Base-by-base conservation (phyloP, 2,113 vertebrate species). In the Mobula birostris region DNA sequence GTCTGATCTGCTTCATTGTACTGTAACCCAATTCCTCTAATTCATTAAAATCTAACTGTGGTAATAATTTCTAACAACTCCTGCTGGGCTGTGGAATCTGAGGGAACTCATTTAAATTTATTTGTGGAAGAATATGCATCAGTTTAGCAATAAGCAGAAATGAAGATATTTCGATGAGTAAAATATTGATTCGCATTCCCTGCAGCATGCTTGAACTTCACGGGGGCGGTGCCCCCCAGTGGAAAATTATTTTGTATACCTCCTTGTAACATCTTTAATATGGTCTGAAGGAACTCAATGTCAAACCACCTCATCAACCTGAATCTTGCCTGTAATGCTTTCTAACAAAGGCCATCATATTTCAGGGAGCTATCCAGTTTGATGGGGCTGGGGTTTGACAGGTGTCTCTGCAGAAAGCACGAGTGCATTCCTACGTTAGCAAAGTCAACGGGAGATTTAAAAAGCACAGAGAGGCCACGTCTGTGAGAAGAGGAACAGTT, bases 61-160 rank as follows among this genome's bases (percentile, higher is more conserved):
- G 91, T 93, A 93, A 93, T 68, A 93, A 72, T 68, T 74, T 66
- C 66, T 93, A 70, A 93, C 91, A 93, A 93, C 70, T 93, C 91
- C 70, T 93, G 91, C 91, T 93, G 91, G 91, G 91, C 32, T 27
- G 70, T 15, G 12, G 36, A 93, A 93, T 72, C 91, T 9, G 68
- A 76, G 48, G 40, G 70, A 76, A 93, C 36, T 48, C 91, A 93
- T 72, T 92, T 92, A 92, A 92, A 92, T 92, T 66, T 92, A 92
- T 72, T 66, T 92, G 66, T 76, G 68, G 24, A 36, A 93, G 91
- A 56, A 48, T 93, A 93, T 93, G 68, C 32, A 74, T 56, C 17
- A 19, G 40, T 74, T 93, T 76, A 93, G 72, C 68, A 74, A 93
- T 19, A 72, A 87, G 36, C 68, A 48, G 68, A 93, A 92, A 92